Conservation (phyloP, 1,140 invertebrate genomes). For the Paralvinella palmiformis region DNA sequence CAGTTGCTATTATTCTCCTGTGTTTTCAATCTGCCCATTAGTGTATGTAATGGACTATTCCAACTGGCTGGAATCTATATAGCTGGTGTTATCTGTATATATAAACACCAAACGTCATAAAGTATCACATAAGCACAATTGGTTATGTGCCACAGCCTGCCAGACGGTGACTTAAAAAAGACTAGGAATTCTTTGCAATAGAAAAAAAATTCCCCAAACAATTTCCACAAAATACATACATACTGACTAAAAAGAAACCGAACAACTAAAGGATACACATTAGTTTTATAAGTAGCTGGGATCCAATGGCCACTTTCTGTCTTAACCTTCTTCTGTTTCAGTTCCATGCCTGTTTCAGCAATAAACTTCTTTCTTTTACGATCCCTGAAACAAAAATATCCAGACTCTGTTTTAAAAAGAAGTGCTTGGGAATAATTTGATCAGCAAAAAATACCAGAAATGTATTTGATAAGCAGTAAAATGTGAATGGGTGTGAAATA, state of each 20-base stretch:
- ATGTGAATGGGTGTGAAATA: not conserved
- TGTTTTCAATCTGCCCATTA: too few species aligned
- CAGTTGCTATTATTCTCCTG: too few species aligned
- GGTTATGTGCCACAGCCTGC: too few species aligned
- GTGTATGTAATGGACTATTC: too few species aligned
- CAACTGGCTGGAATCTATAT: too few species aligned
- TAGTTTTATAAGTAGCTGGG: constrained; percentile 85
- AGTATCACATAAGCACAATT: not conserved
- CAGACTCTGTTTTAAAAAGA: not conserved
- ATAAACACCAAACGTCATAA: not conserved
- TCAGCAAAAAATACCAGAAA: not conserved
- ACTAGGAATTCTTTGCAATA: not conserved
- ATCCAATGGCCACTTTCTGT: constrained; percentile 94
- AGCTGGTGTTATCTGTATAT: not conserved
- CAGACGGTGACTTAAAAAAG: not conserved
- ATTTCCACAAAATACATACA: not conserved
- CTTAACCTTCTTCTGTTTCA: constrained; percentile 72
- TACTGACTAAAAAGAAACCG: not conserved
- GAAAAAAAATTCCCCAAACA: not conserved
- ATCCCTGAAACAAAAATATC: constrained; percentile 59
- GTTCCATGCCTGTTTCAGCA: constrained; percentile 56
- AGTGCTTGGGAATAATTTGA: not conserved
- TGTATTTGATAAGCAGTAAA: not conserved
- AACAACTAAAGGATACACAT: constrained; percentile 72
- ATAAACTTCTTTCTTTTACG: constrained; percentile 89